Conservation (phyloP, 2,888 invertebrate genomes). For the Ctenicera cuprea region DNA sequence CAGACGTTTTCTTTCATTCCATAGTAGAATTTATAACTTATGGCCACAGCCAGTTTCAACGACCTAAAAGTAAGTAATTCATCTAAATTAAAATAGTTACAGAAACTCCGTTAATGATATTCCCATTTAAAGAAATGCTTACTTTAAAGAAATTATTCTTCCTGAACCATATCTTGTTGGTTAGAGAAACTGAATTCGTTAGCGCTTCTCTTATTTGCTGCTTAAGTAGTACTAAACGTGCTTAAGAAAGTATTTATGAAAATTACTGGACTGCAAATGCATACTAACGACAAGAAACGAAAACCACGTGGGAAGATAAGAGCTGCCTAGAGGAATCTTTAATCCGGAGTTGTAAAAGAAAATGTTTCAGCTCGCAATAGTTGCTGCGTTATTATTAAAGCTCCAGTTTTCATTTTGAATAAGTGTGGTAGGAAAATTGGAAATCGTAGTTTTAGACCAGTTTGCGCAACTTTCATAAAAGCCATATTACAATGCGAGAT, state of each 20-base stretch:
- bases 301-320: slow-evolving; percentile 13
- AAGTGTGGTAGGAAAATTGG: background rate
- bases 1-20: no score
- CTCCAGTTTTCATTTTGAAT: slow-evolving; percentile 3
- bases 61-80: background rate
- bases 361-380: slow-evolving; percentile 5
- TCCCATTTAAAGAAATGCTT: background rate
- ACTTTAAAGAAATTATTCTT: background rate
- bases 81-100: background rate
- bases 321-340: slow-evolving; percentile 5
- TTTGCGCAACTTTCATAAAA: background rate
- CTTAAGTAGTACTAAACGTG: slow-evolving; percentile 15
- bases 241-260: slow-evolving; percentile 25
- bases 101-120: background rate
- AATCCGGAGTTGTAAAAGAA: background rate
- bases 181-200: background rate
- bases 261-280: slow-evolving; percentile 29
- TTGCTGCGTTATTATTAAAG: background rate
- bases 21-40: no score
- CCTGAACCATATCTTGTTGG: background rate
- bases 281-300: slow-evolving; percentile 25
- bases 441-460: slow-evolving; percentile 1
- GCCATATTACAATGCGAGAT: slow-evolving; percentile 3
- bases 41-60: background rate
- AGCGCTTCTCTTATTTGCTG: slow-evolving; percentile 8